These are phyloP conservation scores for Lophius piscatorius DNA, from an alignment of 2,113 vertebrate genomes.

Conservation along the genomic window DNA sequence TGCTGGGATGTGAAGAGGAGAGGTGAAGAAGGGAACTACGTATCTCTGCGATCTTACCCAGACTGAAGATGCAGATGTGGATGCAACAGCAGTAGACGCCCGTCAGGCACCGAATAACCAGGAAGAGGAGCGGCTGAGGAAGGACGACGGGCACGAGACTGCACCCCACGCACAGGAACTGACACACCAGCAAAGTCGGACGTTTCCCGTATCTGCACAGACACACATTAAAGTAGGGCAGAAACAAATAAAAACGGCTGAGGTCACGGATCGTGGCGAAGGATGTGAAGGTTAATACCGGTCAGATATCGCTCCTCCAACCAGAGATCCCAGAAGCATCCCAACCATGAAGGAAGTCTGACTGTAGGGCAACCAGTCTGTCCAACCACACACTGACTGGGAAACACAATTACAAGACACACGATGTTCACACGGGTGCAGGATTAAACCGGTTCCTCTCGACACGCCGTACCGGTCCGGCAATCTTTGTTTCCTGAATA, in stretches of 20 bases:
- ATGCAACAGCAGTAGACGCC: conserved; percentile 73
- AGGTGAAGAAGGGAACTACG: too few species aligned
- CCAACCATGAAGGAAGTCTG: conserved; percentile 72
- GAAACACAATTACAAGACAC: conserved; percentile 26
- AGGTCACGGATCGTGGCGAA: not conserved
- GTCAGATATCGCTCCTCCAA: conserved; percentile 75
- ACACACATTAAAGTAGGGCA: too few species aligned
- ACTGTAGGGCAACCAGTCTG: conserved; percentile 55
- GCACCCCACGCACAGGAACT: conserved; percentile 51
- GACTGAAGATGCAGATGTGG: conserved; percentile 72
- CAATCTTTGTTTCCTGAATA: too few species aligned
- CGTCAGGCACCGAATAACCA: conserved; percentile 68
- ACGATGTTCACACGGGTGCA: too few species aligned
- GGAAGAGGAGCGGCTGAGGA: conserved; percentile 63
- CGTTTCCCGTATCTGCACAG: conserved; percentile 73
- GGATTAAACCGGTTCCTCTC: too few species aligned
- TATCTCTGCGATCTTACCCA: conserved; percentile 60
- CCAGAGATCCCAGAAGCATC: conserved; percentile 73
- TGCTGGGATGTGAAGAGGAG: too few species aligned
- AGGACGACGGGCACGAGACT: conserved; percentile 62
- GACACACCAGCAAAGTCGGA: conserved; percentile 62
- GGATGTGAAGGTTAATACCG: conserved; percentile 27
- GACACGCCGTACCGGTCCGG: too few species aligned
- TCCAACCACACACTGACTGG: conserved; percentile 66
- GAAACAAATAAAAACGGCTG: not conserved